Base-by-base conservation (phyloP, 2,888 invertebrate species). In the Sminthurides aquaticus region DNA sequence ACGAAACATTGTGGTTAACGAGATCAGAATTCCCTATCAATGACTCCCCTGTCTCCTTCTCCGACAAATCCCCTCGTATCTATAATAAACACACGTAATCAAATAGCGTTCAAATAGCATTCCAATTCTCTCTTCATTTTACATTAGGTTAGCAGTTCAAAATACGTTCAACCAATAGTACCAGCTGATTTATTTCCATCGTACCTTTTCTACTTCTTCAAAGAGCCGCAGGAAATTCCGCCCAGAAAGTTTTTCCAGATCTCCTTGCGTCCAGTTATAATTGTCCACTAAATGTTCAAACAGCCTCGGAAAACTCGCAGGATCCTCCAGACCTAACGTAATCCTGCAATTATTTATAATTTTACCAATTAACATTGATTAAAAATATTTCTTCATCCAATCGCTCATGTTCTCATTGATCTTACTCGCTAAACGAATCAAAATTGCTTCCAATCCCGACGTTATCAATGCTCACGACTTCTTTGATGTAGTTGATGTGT, bases 201-300 rank as follows among this genome's bases (percentile, higher is more conserved):
- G 57, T 59, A 73, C 73, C 68, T 69, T 61, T 61, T 73, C 73
- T 8, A 70, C 71, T 64, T 67, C 61, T 11, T 43, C 25, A 24
- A 73, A 67, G 3, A 77, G 76, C 27, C 77, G 66, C 20, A 78
- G 64, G 49, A 77, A 71, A 63, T 78, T 78, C 49, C 70, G 66
- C 1, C 77, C 77, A 25, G 76, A 76, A 34, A 78, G 66, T 65
- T 77, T 76, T 60, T 76, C 75, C 49, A 78, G 68, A 66, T 77
- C 76, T 24, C 72, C 73, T n/a, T 70, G 67, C 8, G 73, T 71
- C 77, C 77, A 78, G n/a, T 70, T 67, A 18, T 75, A 71, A 57
- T 75, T 74, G 43, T 71, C 68, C 3, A 76, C 68, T 24, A 78
- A 72, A 25, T 75, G 74, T 8, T 75, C 74, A 60, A 78, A 76